Evolutionary conservation across 64 coral and sea anemone species (phyloP).

Genomic region (Anthopleura sola): DNA sequence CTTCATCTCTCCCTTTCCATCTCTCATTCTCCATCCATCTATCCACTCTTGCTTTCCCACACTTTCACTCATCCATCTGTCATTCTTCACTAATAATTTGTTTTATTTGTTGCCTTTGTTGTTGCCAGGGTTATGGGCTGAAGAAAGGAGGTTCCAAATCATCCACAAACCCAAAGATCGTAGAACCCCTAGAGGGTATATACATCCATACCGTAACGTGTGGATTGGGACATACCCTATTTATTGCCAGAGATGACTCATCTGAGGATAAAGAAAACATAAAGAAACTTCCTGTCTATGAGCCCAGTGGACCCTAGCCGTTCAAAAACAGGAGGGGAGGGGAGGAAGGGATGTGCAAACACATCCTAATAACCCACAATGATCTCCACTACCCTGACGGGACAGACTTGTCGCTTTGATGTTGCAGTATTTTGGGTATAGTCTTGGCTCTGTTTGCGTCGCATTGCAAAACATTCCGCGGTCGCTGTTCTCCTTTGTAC

Average conservation of each 20-base stretch:
- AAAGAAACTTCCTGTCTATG: slow-evolving; percentile 68
- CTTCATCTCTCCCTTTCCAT: not conserved
- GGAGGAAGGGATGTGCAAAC: not conserved
- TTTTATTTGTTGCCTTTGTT: not conserved
- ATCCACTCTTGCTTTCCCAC: too few relatives aligned
- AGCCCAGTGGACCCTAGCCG: slow-evolving; percentile 25
- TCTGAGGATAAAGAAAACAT: slow-evolving; percentile 58
- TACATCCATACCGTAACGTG: slow-evolving; percentile 71
- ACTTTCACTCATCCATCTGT: too few relatives aligned
- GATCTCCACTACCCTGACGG: not conserved
- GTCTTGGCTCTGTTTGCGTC: not conserved
- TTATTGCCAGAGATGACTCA: slow-evolving; percentile 67
- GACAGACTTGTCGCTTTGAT: not conserved
- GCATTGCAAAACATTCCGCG: not conserved
- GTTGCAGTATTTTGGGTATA: slow-evolving; percentile 2
- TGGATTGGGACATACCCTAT: slow-evolving; percentile 73
- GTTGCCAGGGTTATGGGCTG: slow-evolving; percentile 78
- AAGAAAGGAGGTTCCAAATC: slow-evolving; percentile 84
- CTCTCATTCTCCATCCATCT: too few relatives aligned
- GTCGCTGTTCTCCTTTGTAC: not conserved
- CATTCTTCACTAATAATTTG: not conserved
- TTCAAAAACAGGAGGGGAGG: not conserved
- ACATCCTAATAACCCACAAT: not conserved
- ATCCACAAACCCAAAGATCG: slow-evolving; percentile 73
- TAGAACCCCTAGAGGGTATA: slow-evolving; percentile 79